Conservation (phyloP, 2,888 invertebrate species). For the Odiellus spinosus region DNA sequence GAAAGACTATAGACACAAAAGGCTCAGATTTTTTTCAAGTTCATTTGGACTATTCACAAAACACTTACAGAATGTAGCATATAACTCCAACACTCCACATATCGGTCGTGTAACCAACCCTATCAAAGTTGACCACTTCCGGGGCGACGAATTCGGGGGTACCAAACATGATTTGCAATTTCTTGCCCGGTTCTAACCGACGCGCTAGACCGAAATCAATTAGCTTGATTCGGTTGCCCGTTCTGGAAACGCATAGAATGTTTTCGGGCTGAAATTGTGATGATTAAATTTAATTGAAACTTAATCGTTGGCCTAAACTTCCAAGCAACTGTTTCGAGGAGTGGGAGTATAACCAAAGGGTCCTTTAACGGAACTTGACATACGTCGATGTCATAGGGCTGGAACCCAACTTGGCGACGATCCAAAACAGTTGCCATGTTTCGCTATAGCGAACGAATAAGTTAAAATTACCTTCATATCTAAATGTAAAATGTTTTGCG, state of each 20-base stretch:
- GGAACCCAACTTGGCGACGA: no score
- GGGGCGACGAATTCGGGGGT: conserved; percentile 99
- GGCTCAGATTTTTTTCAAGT: background rate
- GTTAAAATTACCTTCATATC: conserved; percentile 68
- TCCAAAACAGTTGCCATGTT: no score
- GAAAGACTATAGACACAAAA: conserved; percentile 43
- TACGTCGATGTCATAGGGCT: no score
- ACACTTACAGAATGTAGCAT: conserved; percentile 85
- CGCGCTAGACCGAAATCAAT: conserved; percentile 96
- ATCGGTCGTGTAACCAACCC: conserved; percentile 86
- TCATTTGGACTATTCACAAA: background rate
- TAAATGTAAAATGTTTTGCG: conserved; percentile 83
- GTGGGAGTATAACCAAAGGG: no score
- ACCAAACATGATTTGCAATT: conserved; percentile 74
- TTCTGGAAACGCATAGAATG: conserved; percentile 83
- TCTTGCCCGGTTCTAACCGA: conserved; percentile 77
- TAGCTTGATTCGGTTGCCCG: conserved; percentile 95
- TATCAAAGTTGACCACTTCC: conserved; percentile 96
- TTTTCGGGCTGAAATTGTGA: conserved; percentile 69
- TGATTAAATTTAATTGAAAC: background rate
- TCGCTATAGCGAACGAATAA: no score
- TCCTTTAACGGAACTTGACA: no score
- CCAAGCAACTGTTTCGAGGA: no score
- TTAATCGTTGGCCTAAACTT: no score
- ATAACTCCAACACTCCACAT: conserved; percentile 83